Percentiles rank a stretch among this genome's conserved stretches.
Evolutionary conservation across 2,113 vertebrate species (phyloP).

Genomic region (Lophotis ruficrista): DNA sequence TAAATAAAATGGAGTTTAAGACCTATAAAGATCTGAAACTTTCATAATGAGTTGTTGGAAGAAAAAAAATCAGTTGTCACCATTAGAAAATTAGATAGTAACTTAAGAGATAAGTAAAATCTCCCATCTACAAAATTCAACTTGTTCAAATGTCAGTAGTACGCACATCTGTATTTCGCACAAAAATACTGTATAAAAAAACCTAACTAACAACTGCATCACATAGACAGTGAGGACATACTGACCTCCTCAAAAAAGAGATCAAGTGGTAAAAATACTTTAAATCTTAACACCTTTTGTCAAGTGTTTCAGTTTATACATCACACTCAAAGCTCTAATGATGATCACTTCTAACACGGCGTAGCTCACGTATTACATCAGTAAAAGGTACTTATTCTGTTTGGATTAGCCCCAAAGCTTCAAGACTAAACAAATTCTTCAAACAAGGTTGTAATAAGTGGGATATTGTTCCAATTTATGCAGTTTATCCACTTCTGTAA

Average conservation of each 20-base stretch:
- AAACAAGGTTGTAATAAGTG: background rate
- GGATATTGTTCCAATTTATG: background rate
- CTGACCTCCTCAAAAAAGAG: background rate
- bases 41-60: background rate
- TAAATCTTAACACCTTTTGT: background rate
- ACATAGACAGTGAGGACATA: background rate
- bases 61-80: background rate
- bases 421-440: background rate
- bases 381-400: background rate
- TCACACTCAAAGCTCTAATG: background rate
- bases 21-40: background rate
- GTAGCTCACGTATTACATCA: background rate
- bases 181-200: background rate
- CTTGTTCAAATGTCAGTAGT: background rate
- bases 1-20: background rate
- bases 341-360: rapidly evolving
- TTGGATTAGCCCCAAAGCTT: background rate
- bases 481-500: background rate
- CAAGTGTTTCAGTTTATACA: background rate
- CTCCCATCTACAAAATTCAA: background rate
- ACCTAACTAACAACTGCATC: background rate
- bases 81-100: background rate
- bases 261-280: background rate
- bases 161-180: background rate
- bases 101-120: background rate